phyloP scores from a whole-genome alignment of 2,888 invertebrate species.

The Orthonychiurus folsomi region DNA sequence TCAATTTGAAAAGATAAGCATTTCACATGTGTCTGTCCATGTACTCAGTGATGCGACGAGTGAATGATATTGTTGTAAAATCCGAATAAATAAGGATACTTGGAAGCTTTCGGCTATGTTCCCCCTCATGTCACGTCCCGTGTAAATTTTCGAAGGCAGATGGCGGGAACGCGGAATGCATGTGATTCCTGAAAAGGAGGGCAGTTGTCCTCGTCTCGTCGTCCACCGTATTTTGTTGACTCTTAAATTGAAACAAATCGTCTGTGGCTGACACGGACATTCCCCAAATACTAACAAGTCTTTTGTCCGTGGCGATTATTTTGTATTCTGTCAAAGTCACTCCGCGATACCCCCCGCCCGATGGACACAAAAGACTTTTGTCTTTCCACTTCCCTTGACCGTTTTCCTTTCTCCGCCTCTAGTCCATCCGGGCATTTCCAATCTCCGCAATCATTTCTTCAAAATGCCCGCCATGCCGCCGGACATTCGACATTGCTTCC shows the following conservation, averaged over 20 bases:
- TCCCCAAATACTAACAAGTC: constrained; percentile 1
- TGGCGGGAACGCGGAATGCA: too few relatives aligned
- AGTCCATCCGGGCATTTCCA: not conserved
- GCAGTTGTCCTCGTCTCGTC: too few relatives aligned
- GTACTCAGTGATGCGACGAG: too few relatives aligned
- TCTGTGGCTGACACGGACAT: constrained; percentile 1
- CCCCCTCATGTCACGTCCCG: too few relatives aligned
- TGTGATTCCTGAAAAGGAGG: too few relatives aligned
- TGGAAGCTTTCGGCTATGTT: too few relatives aligned
- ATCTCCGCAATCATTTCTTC: not conserved
- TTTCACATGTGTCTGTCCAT: too few relatives aligned
- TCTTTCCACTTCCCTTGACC: not conserved
- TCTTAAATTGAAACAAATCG: constrained; percentile 1
- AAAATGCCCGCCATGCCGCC: not conserved
- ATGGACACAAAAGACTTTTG: not conserved
- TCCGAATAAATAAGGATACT: too few relatives aligned
- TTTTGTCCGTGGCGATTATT: not conserved
- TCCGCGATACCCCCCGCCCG: not conserved
- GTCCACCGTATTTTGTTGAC: constrained; percentile 1
- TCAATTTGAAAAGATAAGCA: too few relatives aligned
- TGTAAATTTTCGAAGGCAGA: too few relatives aligned
- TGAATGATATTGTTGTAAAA: too few relatives aligned
- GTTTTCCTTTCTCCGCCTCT: not conserved
- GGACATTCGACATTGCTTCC: not conserved
- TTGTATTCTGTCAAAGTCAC: constrained; percentile 1